A percentile compares a stretch with the other conserved stretches of the same genome.
Conservation (phyloP, 2,113 vertebrate genomes). For the Tauraco erythrolophus region DNA sequence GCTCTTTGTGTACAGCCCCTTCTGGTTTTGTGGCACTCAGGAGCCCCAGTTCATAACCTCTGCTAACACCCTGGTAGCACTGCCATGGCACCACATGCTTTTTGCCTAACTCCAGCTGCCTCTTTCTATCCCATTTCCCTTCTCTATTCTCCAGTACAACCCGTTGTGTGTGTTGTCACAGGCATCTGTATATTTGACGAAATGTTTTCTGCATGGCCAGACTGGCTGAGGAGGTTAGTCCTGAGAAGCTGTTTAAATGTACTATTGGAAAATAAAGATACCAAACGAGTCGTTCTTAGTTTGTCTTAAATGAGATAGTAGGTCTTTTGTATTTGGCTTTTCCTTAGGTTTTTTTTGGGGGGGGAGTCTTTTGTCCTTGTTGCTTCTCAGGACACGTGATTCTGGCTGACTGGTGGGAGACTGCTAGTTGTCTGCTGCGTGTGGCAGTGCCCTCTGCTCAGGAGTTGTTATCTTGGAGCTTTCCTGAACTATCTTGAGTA, state of each 20-base stretch:
- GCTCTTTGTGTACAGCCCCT: background rate
- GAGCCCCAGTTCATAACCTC: background rate
- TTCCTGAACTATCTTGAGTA: fast-evolving
- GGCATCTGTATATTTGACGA: constrained; percentile 18
- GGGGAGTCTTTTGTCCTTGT: background rate
- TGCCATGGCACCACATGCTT: background rate
- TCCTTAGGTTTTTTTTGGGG: background rate
- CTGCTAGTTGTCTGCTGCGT: background rate
- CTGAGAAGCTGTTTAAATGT: constrained; percentile 56
- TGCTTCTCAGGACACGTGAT: background rate
- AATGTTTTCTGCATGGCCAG: background rate
- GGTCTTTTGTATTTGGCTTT: background rate
- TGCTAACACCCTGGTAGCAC: background rate
- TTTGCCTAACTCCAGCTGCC: background rate
- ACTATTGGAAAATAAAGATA: constrained; percentile 59
- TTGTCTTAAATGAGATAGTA: constrained; percentile 46
- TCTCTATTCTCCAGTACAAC: background rate
- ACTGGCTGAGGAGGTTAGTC: background rate
- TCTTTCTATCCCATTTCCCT: background rate
- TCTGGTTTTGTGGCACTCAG: background rate
- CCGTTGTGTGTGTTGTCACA: background rate
- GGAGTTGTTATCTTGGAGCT: background rate
- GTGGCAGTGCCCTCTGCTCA: background rate
- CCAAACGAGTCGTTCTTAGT: background rate
- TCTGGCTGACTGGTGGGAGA: background rate